Evolutionary conservation across 2,888 invertebrate genomes (phyloP), one percentile per base, ranked within the genome.

Genomic region (Athalia cordata): DNA sequence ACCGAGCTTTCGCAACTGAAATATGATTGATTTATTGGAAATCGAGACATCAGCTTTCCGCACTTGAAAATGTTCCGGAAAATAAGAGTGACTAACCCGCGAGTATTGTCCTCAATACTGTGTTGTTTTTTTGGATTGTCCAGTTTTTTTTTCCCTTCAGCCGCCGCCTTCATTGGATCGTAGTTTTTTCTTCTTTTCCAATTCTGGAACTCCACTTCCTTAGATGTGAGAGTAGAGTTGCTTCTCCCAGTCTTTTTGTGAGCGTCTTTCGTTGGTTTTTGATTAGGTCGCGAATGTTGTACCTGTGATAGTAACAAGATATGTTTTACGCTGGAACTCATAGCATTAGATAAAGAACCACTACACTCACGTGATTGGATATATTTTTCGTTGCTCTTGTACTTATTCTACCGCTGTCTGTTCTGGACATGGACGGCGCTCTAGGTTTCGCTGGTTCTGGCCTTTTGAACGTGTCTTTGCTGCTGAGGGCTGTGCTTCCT

Each of bases 171-270:
- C 93, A 97, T 95, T 49, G 98, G 98, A 91, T 99, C 98, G 91
- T 99, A 99, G 84, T 96, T 97, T 85, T 98, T 98, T 81, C 99
- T 92, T 79, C 98, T 93, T 88, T 98, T 97, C 98, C 98, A 99
- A 91, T 98, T 98, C 89, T 97, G 97, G 92, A 97, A 94, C 87
- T 97, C 96, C 7, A 95, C 94, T 90, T 97, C 97, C 89, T 95
- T 94, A 65, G 94, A 92, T 0, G 95, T 94, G 4, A 95, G 90
- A 0, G 95, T 94, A 49, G 95, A 95, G 86, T 93, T 93, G 84
- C 93, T 93, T 77, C 95, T 93, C 78, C 92, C 92, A 4, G 92
- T 92, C 80, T 93, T 93, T 85, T 93, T 94, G 85, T 92, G 83
- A 5, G 45, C 50, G 76, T 87, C 87, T 78, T 86, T 86, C 64